Conservation (phyloP, 2,797 vertebrate species). For the Syncerus caffer region DNA sequence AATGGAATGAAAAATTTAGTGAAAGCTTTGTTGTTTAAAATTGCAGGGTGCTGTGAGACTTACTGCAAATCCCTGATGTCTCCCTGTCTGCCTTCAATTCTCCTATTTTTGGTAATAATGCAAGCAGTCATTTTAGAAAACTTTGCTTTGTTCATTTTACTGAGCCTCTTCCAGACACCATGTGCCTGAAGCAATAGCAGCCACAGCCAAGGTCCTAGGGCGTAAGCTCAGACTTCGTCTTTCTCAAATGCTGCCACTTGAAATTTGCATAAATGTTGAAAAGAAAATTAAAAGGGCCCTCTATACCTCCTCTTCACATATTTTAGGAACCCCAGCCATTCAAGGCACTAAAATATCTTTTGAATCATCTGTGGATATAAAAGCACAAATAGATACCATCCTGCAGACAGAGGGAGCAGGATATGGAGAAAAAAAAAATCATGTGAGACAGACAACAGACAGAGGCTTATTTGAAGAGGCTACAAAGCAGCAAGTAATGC, state of each 20-base stretch:
- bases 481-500: conserved; percentile 49
- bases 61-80: conserved; percentile 58
- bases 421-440: not conserved
- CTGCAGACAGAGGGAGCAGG: not conserved
- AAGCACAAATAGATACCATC: not conserved
- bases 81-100: conserved; percentile 44
- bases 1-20: conserved; percentile 41
- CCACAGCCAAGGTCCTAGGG: not conserved
- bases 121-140: conserved; percentile 64
- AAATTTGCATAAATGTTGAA: conserved; percentile 63
- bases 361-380: not conserved
- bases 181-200: conserved; percentile 43
- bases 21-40: conserved; percentile 66
- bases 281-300: not conserved
- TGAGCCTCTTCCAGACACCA: not conserved
- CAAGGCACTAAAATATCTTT: not conserved
- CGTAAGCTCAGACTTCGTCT: conserved; percentile 23
- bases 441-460: conserved; percentile 46
- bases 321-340: conserved; percentile 19
- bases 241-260: conserved; percentile 43
- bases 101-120: conserved; percentile 64
- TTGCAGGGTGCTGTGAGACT: conserved; percentile 54
- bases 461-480: conserved; percentile 66
- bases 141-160: conserved; percentile 32
- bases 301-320: not conserved